A percentile compares a stretch with the other conserved stretches of the same genome.
Conservation (phyloP, 2,113 vertebrate species). For the Myocastor coypus region DNA sequence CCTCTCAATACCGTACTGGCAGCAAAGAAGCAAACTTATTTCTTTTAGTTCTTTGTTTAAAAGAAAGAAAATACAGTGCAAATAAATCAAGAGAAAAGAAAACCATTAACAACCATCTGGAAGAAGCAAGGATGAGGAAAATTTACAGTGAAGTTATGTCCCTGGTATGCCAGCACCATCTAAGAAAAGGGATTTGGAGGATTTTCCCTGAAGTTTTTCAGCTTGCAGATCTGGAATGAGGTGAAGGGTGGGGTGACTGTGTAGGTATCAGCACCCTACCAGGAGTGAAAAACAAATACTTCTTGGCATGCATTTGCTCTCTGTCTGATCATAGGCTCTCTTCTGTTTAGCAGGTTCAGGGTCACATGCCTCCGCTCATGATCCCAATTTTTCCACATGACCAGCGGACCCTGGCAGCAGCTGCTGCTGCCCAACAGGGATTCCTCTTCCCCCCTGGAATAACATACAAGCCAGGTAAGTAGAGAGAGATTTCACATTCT, state of each 20-base stretch:
- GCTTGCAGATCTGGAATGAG: constrained; percentile 82
- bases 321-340: constrained; percentile 91
- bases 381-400: constrained; percentile 99
- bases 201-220: constrained; percentile 83
- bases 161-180: neutral
- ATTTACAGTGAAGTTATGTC: neutral
- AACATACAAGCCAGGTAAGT: constrained; percentile 99
- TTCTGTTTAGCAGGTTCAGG: constrained; percentile 99
- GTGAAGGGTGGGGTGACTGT: constrained; percentile 85
- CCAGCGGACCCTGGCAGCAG: constrained; percentile 99
- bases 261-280: constrained; percentile 86
- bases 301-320: constrained; percentile 90
- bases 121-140: constrained; percentile 22
- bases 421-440: constrained; percentile 98
- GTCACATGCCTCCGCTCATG: constrained; percentile 99
- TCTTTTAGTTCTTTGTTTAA: constrained; percentile 33
- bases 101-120: neutral
- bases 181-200: constrained; percentile 77
- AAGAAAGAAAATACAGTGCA: constrained; percentile 6
- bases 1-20: neutral
- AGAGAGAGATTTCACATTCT: constrained; percentile 69
- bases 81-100: constrained; percentile 31
- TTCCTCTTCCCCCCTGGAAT: constrained; percentile 99
- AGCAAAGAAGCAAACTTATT: constrained; percentile 16
- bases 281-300: constrained; percentile 87